phyloP scores from a whole-genome alignment of 1,140 invertebrate species.

The Chymomyza costata region DNA sequence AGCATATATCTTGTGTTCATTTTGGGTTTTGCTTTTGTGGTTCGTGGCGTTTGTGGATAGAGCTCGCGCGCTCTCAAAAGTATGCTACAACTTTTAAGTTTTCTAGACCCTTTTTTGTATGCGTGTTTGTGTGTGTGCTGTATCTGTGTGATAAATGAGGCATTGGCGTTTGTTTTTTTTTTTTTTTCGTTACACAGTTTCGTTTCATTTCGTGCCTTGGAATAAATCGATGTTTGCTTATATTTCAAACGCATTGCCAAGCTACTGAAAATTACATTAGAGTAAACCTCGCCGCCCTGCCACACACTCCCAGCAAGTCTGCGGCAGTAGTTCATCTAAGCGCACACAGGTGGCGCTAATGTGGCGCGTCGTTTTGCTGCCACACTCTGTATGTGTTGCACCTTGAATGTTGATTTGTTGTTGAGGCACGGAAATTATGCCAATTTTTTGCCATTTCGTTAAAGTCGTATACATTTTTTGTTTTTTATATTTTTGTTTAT shows the following conservation, averaged over 20 bases:
- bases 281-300: constrained; percentile 6
- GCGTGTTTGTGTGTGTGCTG: no score
- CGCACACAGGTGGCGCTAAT: constrained; percentile 48
- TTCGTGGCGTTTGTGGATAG: no score
- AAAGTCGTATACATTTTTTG: no score
- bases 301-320: neutral
- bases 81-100: no score
- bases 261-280: constrained; percentile 45
- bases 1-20: no score
- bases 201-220: constrained; percentile 34
- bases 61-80: no score
- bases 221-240: constrained; percentile 51
- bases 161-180: constrained; percentile 59
- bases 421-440: constrained; percentile 45
- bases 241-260: constrained; percentile 31
- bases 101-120: no score
- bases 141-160: constrained; percentile 44
- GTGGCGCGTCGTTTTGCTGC: constrained; percentile 1
- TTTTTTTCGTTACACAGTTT: constrained; percentile 55
- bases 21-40: no score
- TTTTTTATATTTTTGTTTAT: no score
- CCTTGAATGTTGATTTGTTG: constrained; percentile 45
- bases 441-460: constrained; percentile 36
- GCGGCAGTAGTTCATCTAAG: constrained; percentile 36
- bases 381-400: constrained; percentile 2